These are phyloP conservation scores for Elgaria multicarinata DNA, from an alignment of 2,113 vertebrate genomes.

Conservation along the genomic window DNA sequence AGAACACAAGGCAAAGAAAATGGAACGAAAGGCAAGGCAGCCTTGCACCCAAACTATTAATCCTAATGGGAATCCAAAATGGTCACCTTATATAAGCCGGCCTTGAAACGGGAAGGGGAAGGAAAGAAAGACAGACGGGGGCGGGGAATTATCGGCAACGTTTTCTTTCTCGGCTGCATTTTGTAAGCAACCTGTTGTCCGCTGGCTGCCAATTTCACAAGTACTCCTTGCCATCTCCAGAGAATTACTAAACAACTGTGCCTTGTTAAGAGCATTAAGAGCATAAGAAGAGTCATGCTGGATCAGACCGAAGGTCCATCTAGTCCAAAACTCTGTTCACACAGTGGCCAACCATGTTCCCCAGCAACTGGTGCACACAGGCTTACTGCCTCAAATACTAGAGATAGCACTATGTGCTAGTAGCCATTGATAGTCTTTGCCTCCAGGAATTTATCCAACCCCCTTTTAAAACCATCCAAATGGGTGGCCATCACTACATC, in stretches of 20 bases:
- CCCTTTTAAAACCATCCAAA: too few species aligned
- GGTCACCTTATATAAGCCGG: background rate
- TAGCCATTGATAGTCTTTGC: too few species aligned
- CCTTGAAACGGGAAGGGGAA: background rate
- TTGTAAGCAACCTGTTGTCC: background rate
- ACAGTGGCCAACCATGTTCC: too few species aligned
- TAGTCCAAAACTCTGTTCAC: too few species aligned
- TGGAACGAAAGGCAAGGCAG: background rate
- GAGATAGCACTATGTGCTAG: too few species aligned
- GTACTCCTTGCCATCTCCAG: background rate
- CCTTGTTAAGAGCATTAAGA: background rate
- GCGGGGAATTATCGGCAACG: background rate
- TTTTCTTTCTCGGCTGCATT: background rate
- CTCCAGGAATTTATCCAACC: too few species aligned
- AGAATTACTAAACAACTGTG: background rate
- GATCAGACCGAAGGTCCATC: too few species aligned
- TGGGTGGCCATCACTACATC: too few species aligned
- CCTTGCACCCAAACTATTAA: background rate
- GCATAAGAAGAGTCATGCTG: too few species aligned
- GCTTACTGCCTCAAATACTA: too few species aligned
- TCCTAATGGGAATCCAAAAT: too few species aligned
- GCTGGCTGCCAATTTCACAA: background rate
- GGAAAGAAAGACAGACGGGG: background rate
- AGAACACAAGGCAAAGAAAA: background rate
- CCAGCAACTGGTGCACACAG: too few species aligned